Conservation (phyloP, 1,140 invertebrate species). For the Mizuhopecten yessoensis region DNA sequence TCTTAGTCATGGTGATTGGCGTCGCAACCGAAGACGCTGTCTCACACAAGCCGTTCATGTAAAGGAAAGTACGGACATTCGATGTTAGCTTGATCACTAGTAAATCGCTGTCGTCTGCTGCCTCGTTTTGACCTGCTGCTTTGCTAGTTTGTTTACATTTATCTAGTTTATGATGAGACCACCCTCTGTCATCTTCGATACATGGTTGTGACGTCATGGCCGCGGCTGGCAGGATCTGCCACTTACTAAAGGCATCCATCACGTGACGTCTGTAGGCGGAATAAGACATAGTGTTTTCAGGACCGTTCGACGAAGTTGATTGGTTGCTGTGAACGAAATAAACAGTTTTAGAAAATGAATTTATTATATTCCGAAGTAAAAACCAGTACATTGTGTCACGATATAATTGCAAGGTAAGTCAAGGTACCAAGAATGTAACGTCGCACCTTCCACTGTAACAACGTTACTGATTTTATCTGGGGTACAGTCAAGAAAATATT, state of each 20-base stretch:
- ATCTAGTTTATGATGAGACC: not conserved
- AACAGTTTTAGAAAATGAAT: too few species aligned
- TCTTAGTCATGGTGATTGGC: not conserved
- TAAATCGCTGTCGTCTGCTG: not conserved
- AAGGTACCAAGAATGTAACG: too few species aligned
- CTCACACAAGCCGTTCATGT: not conserved
- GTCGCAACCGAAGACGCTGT: not conserved
- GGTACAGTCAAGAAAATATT: too few species aligned
- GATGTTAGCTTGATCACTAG: not conserved
- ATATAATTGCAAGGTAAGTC: too few species aligned
- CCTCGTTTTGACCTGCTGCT: not conserved
- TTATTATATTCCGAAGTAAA: too few species aligned
- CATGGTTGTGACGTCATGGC: not conserved
- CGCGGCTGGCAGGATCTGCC: not conserved
- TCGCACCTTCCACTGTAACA: too few species aligned
- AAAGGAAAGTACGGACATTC: not conserved
- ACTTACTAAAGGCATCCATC: not conserved
- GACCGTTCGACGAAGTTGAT: not conserved
- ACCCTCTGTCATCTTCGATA: not conserved
- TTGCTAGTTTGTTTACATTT: too few species aligned
- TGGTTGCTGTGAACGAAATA: not conserved
- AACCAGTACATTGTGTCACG: too few species aligned
- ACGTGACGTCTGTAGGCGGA: not conserved
- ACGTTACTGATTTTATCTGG: too few species aligned
- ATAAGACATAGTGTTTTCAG: not conserved